Conservation (phyloP, 2,797 vertebrate genomes). For the Chelmon rostratus region DNA sequence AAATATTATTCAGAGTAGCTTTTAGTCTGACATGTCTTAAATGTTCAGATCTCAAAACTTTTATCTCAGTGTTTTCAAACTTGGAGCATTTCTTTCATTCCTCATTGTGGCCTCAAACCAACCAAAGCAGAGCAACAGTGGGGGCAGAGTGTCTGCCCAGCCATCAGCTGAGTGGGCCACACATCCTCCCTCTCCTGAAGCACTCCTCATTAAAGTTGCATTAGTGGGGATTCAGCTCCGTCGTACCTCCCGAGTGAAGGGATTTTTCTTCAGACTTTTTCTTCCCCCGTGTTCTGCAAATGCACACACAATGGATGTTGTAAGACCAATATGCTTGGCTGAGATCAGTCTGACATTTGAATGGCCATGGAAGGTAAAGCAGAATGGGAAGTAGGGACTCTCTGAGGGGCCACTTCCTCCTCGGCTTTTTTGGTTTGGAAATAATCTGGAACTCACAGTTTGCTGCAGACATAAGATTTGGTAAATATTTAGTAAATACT, state of each 20-base stretch:
- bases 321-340: slow-evolving; percentile 47
- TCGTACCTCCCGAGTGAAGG: slow-evolving; percentile 28
- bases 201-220: slow-evolving; percentile 59
- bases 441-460: slow-evolving; percentile 10
- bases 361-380: slow-evolving; percentile 31
- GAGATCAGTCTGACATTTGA: slow-evolving; percentile 57
- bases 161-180: slow-evolving; percentile 35
- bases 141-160: neutral
- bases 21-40: neutral
- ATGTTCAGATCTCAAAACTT: neutral
- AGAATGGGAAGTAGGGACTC: slow-evolving; percentile 26
- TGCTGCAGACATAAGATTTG: slow-evolving; percentile 1
- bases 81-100: neutral
- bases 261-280: slow-evolving; percentile 34
- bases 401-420: slow-evolving; percentile 40
- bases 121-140: neutral
- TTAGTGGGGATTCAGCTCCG: slow-evolving; percentile 47
- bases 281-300: slow-evolving; percentile 39
- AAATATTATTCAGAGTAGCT: neutral
- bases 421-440: slow-evolving; percentile 40
- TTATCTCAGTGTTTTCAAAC: neutral
- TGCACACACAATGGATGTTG: slow-evolving; percentile 45
- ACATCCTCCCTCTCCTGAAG: slow-evolving; percentile 31
- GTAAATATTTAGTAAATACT: too few relatives aligned
- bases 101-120: neutral